Evolutionary conservation across 1,140 invertebrate genomes (phyloP), one percentile per base, ranked within the genome.

Genomic region (Brachionus calyciflorus): DNA sequence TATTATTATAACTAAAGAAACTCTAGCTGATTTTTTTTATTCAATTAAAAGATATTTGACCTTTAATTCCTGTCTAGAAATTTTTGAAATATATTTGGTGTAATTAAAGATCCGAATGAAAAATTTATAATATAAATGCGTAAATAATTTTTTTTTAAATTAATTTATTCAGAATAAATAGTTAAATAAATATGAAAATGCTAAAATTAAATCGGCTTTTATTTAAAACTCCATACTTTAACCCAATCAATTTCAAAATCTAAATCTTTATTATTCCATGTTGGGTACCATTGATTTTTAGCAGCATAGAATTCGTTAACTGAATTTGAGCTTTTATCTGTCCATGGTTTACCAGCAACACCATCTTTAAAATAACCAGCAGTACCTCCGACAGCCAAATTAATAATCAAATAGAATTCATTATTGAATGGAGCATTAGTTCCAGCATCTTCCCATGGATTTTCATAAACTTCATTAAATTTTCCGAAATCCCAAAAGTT

Each of bases 361-460:
- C 77, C 80, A 78, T 93, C 91, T 5, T 89, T 87, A 83, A 92
- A 92, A 79, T 88, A 88, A 10, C 85, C 86, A 0, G 85, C 85
- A n/a, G 88, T 87, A 17, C 91, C 91, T 57, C 91, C 91, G 17
- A 90, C 90, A 21, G 89, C 90, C 19, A 92, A 80, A 3, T 90
- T 91, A 9, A 92, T 78, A 2, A 89, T 87, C 5, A 93, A 79
- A 80, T 90, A 90, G 83, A 91, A 92, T 91, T 92, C 87, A 81
- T 88, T 87, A 82, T 92, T 89, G 81, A 91, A 91, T 0, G 91
- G 89, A 1, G 90, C 89, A 81, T 90, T 87, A 33, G 85, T 86
- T 0, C 51, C 57, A 1, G 79, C 79, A 5, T 77, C 51, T 17
- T 57, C 48, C 83, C 83, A 83, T 19, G 83, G 85, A 75, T 86